Conservation (phyloP, 2,113 vertebrate genomes). For the Hylia prasina region DNA sequence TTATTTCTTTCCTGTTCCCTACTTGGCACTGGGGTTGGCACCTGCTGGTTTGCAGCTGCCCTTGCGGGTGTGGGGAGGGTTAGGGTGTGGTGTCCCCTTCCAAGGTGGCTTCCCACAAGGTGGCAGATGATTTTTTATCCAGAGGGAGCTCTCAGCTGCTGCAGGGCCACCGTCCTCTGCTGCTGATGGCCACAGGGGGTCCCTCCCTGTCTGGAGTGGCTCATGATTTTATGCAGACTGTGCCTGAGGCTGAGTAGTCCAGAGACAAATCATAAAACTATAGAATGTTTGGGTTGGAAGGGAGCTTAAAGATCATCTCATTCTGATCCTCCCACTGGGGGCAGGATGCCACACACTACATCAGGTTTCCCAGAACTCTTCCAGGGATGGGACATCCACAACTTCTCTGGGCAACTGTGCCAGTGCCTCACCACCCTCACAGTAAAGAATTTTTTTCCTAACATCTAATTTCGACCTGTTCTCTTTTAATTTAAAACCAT, state of each 20-base stretch:
- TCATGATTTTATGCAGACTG: neutral
- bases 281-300: neutral
- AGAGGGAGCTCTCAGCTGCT: neutral
- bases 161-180: neutral
- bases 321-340: neutral
- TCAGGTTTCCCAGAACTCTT: neutral
- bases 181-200: neutral
- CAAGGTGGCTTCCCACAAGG: neutral
- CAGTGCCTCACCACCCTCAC: neutral
- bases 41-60: neutral
- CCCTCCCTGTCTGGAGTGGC: neutral
- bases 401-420: neutral
- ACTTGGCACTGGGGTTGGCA: neutral
- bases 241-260: neutral
- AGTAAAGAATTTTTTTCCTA: neutral
- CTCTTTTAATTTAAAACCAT: neutral
- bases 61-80: neutral
- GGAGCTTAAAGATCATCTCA: neutral
- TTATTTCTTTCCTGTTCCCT: neutral
- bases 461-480: neutral
- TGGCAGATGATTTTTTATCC: neutral
- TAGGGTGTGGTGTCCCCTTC: neutral
- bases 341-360: neutral
- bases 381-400: neutral
- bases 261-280: neutral